These are phyloP conservation scores for Sebastes kiyomatsui DNA, from an alignment of 2,797 vertebrate species.

Conservation along the genomic window DNA sequence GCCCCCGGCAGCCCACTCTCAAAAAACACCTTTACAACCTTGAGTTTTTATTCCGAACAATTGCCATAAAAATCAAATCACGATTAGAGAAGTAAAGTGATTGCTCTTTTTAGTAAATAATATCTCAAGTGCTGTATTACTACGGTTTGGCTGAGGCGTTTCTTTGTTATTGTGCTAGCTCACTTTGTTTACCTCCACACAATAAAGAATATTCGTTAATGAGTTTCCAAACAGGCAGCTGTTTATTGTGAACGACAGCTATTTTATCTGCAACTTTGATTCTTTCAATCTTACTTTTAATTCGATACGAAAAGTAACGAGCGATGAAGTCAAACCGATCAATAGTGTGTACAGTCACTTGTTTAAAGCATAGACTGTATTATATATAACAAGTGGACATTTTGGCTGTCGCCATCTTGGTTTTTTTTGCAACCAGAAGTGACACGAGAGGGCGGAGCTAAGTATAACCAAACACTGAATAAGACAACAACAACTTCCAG, in stretches of 20 bases:
- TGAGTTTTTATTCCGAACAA: slow-evolving; percentile 64
- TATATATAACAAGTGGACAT: neutral
- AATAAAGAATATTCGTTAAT: slow-evolving; percentile 27
- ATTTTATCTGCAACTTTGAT: neutral
- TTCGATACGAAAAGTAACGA: neutral
- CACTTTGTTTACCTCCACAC: slow-evolving; percentile 53
- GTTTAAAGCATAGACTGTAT: neutral
- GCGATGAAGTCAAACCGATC: neutral
- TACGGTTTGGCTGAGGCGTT: slow-evolving; percentile 6
- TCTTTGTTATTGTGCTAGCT: slow-evolving; percentile 5
- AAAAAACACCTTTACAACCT: slow-evolving; percentile 65
- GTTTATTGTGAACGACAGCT: neutral
- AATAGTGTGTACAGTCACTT: neutral
- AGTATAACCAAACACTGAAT: no score
- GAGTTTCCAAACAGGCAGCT: slow-evolving; percentile 12
- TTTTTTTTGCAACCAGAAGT: no score
- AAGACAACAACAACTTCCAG: no score
- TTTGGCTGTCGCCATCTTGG: no score
- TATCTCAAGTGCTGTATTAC: slow-evolving; percentile 50
- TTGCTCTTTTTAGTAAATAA: slow-evolving; percentile 62
- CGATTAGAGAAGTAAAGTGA: slow-evolving; percentile 63
- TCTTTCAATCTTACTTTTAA: neutral
- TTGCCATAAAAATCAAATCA: slow-evolving; percentile 65
- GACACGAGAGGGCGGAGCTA: no score
- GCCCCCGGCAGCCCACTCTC: slow-evolving; percentile 28